Percentiles rank a stretch among this genome's conserved stretches.
phyloP scores from a whole-genome alignment of 2,113 vertebrate genomes.

The Notothenia rossii region DNA sequence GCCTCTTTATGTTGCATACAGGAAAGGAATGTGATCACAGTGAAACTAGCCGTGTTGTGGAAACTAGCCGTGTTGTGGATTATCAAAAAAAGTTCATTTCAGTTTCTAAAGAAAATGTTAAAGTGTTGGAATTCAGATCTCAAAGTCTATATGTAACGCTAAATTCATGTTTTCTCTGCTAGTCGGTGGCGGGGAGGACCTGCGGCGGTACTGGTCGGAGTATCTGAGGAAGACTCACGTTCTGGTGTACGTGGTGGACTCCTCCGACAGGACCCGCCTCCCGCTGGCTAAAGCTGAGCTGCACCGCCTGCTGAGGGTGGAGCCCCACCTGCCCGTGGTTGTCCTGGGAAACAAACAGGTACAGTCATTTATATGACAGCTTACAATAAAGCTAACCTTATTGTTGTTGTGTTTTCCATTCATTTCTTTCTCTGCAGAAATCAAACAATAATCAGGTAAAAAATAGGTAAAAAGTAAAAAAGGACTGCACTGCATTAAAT shows the following conservation, averaged over 20 bases:
- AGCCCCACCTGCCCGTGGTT: slow-evolving; percentile 86
- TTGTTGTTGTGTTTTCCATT: not conserved
- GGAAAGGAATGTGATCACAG: no score
- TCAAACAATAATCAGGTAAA: no score
- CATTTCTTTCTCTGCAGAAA: not conserved
- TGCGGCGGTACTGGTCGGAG: slow-evolving; percentile 90
- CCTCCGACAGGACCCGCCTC: slow-evolving; percentile 86
- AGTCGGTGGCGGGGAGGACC: slow-evolving; percentile 90
- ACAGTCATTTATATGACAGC: slow-evolving; percentile 17
- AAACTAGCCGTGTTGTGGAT: no score
- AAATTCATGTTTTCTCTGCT: not conserved
- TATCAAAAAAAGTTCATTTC: no score
- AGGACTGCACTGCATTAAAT: no score
- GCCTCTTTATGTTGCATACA: no score
- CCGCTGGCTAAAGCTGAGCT: slow-evolving; percentile 88
- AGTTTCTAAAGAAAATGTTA: no score
- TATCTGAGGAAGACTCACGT: slow-evolving; percentile 89
- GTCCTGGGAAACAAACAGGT: slow-evolving; percentile 95
- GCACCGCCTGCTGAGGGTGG: slow-evolving; percentile 85
- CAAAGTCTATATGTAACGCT: not conserved
- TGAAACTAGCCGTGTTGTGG: no score
- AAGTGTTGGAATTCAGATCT: not conserved
- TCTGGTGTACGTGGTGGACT: slow-evolving; percentile 93
- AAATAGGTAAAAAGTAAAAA: no score
- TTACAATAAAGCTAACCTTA: no score